Conservation (phyloP, 2,888 invertebrate species). For the Lepidochrysops patricia region DNA sequence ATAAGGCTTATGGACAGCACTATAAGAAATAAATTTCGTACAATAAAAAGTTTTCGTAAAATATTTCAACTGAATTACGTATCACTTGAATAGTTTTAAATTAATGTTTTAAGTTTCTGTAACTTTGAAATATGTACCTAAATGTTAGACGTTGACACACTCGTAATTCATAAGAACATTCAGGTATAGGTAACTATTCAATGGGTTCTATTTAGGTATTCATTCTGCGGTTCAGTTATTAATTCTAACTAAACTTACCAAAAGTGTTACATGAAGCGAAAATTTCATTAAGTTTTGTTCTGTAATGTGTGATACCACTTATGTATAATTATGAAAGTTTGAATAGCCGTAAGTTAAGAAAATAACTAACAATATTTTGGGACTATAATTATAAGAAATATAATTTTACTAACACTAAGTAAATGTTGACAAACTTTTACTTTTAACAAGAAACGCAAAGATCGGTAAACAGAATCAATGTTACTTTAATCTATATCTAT, state of each 20-base stretch:
- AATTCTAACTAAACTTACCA: background rate
- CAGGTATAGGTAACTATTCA: too few species aligned
- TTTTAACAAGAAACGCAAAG: background rate
- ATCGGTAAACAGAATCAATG: background rate
- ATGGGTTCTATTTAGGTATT: background rate
- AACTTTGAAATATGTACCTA: too few species aligned
- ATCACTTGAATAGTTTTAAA: background rate
- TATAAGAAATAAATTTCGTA: too few species aligned
- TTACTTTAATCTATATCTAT: too few species aligned
- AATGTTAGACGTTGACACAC: too few species aligned
- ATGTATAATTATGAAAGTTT: background rate
- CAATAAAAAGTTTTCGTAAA: background rate
- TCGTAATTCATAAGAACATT: too few species aligned
- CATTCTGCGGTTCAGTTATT: background rate
- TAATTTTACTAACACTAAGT: background rate
- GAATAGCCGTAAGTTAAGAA: background rate
- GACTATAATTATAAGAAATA: background rate
- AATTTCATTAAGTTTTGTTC: background rate
- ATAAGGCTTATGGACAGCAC: too few species aligned
- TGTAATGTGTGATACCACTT: background rate
- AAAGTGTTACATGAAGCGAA: background rate
- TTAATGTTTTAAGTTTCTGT: background rate
- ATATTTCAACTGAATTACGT: background rate
- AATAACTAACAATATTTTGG: background rate
- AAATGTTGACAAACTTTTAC: background rate